Conservation (phyloP, 1,140 invertebrate genomes). For the Polyergus mexicanus region DNA sequence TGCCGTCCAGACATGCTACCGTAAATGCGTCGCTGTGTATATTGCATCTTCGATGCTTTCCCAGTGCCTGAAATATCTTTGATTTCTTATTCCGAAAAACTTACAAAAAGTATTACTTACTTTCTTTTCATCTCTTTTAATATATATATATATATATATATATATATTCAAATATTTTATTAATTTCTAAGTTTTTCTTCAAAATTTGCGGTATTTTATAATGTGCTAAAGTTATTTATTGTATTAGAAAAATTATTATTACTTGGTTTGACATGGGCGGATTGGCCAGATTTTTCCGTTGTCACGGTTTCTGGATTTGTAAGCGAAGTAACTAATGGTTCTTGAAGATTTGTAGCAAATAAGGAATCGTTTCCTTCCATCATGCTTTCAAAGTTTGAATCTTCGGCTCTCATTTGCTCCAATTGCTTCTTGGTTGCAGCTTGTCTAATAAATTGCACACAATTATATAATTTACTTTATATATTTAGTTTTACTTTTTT, state of each 20-base stretch:
- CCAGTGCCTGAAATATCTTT: conserved; percentile 69
- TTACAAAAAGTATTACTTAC: background rate
- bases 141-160: background rate
- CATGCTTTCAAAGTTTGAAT: conserved; percentile 84
- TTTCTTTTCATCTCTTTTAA: background rate
- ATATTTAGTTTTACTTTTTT: background rate
- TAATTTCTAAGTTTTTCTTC: background rate
- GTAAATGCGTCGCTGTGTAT: conserved; percentile 84
- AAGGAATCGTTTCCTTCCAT: conserved; percentile 84
- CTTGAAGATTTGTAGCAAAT: conserved; percentile 81
- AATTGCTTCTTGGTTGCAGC: conserved; percentile 86
- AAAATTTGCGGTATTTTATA: background rate
- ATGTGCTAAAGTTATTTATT: background rate
- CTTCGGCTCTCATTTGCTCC: conserved; percentile 86
- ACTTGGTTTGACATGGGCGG: conserved; percentile 67
- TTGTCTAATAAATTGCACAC: conserved; percentile 77
- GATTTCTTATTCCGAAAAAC: conserved; percentile 17
- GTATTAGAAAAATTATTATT: conserved; percentile 32
- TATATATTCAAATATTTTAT: conserved; percentile 12
- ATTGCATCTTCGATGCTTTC: conserved; percentile 80
- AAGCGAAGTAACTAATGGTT: conserved; percentile 72
- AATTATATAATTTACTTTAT: background rate
- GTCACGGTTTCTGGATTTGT: conserved; percentile 74
- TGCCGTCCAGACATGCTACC: conserved; percentile 87
- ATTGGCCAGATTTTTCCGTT: conserved; percentile 78